Evolutionary conservation across 1,140 invertebrate species (phyloP), one percentile per base, ranked within the genome.

Genomic region (Meloidogyne exigua): DNA sequence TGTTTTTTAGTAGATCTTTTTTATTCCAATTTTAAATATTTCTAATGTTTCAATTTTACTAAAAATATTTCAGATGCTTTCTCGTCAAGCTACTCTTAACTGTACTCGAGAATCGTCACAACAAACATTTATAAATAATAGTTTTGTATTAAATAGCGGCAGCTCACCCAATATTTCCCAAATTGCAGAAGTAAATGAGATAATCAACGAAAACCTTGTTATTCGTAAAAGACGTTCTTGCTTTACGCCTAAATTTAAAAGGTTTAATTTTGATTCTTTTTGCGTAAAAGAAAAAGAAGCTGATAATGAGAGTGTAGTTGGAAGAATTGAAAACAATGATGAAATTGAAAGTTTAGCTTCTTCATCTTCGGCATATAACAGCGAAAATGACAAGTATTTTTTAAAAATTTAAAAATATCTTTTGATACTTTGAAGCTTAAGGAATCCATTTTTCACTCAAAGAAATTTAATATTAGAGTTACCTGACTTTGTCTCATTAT

Each of bases 221-320:
- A 57, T 57, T 57, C 49, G 49, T 57, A 57, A 57, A 7, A n/a
- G 49, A 57, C 49, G 49, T 15, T 18, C 49, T 57, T 57, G 49
- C 21, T 57, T 57, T 57, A 7, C 18, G 15, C 15, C 21, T 57
- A 57, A 57, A 57, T n/a, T 57, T n/a, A 57, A 57, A 10, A 57
- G 18, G 49, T n/a, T 57, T 21, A n/a, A 57, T 57, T 57, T 57
- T 57, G 49, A 18, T 57, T 57, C 49, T n/a, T 57, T 21, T 21
- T 57, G 49, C n/a, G 18, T 0, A 57, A 21, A 68, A 68, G 7
- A 13, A 68, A 68, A 18, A 23, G 10, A 18, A 0, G 4, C 4
- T 3, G n/a, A 65, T 32, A 65, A 65, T 65, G 63, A 21, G 66
- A 68, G 66, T 68, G 3, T n/a, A 25, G 66, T n/a, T 68, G 66